Percentiles rank a stretch among this genome's conserved stretches.
These are phyloP conservation scores for Cherax quadricarinatus DNA, from an alignment of 1,140 invertebrate species.

Conservation along the genomic window DNA sequence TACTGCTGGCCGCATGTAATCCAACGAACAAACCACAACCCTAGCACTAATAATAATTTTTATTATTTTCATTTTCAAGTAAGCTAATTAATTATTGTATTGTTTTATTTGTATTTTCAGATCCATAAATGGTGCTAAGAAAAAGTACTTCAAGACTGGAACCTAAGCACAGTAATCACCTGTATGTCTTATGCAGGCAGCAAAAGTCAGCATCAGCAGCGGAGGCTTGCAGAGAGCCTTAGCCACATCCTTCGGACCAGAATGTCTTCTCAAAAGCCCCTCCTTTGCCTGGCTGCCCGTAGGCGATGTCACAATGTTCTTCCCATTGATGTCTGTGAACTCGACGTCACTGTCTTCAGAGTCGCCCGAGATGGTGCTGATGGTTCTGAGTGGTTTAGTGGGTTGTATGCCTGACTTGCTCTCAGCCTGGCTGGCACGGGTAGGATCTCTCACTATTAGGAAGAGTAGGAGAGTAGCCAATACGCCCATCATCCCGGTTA, in stretches of 20 bases:
- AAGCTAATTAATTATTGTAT: too few species aligned
- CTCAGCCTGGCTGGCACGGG: conserved; percentile 77
- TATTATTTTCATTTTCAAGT: too few species aligned
- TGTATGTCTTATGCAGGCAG: conserved; percentile 93
- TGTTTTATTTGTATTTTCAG: too few species aligned
- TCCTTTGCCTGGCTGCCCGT: not conserved
- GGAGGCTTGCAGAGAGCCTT: conserved; percentile 84
- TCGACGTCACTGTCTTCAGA: conserved; percentile 31
- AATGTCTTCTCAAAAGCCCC: not conserved
- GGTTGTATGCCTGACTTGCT: not conserved
- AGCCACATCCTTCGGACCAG: conserved; percentile 64
- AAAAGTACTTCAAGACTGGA: not conserved
- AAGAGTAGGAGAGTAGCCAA: conserved; percentile 84
- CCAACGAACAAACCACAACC: too few species aligned
- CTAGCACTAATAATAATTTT: too few species aligned
- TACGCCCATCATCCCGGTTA: conserved; percentile 88
- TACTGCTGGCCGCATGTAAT: too few species aligned
- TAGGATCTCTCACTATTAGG: conserved; percentile 80
- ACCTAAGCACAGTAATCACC: conserved; percentile 79
- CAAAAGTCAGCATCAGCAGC: conserved; percentile 88
- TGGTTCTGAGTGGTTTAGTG: not conserved
- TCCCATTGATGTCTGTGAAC: not conserved
- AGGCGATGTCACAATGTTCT: not conserved
- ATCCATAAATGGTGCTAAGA: not conserved
- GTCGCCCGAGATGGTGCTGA: conserved; percentile 67